phyloP scores from a whole-genome alignment of 2,113 vertebrate genomes.

The Notarius quadriscutis region DNA sequence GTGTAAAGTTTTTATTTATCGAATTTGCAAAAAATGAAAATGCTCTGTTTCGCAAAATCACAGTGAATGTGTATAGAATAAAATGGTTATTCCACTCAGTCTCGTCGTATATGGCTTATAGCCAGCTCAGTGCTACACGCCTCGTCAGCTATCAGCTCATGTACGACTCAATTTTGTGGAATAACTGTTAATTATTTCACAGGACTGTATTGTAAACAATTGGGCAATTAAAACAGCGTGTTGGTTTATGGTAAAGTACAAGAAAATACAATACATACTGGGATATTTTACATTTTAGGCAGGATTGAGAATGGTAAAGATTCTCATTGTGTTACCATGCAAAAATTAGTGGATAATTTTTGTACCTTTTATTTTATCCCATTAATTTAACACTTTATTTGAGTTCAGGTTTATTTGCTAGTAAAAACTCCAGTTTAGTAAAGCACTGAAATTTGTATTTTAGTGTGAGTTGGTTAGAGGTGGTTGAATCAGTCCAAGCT shows the following conservation, averaged over 20 bases:
- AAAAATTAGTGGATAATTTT: neutral
- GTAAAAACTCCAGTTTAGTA: neutral
- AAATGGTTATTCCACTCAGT: too few relatives aligned
- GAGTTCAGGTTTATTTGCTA: neutral
- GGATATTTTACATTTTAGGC: neutral
- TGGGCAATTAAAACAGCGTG: neutral
- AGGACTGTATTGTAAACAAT: neutral
- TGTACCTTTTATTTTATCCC: neutral
- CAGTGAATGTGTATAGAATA: too few relatives aligned
- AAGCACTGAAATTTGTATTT: neutral
- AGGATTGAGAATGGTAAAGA: neutral
- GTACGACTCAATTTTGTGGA: too few relatives aligned
- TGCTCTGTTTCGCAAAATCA: too few relatives aligned
- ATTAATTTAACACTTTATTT: neutral
- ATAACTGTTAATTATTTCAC: neutral
- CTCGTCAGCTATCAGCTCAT: too few relatives aligned
- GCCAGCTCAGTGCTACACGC: too few relatives aligned
- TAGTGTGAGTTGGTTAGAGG: neutral
- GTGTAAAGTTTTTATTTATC: too few relatives aligned
- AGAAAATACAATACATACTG: neutral
- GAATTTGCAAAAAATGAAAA: too few relatives aligned
- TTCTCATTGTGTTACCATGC: neutral
- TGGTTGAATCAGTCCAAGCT: neutral
- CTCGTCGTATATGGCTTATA: too few relatives aligned
- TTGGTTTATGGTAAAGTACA: neutral